These are phyloP conservation scores for Chorisops tibialis DNA, from an alignment of 2,888 invertebrate genomes.

Conservation along the genomic window DNA sequence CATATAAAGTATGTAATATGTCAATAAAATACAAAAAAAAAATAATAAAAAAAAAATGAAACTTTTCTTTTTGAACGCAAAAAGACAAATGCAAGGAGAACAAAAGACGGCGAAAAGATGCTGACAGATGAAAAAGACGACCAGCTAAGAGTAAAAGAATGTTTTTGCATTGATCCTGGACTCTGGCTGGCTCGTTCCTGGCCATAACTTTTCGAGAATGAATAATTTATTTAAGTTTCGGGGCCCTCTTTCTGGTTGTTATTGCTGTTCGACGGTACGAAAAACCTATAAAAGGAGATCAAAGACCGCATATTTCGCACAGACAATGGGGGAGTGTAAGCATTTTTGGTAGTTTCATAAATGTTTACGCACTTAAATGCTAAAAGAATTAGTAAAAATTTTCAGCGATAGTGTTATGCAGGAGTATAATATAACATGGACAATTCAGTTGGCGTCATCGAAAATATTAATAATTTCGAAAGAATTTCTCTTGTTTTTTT, in stretches of 20 bases:
- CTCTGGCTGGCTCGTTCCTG: conserved; percentile 10
- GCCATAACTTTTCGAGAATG: conserved; percentile 31
- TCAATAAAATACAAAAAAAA: conserved; percentile 1
- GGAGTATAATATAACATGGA: too few species aligned
- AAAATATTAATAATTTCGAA: too few species aligned
- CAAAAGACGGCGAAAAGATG: conserved; percentile 28
- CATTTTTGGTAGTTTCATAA: too few species aligned
- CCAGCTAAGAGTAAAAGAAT: conserved; percentile 29
- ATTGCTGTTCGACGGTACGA: not conserved
- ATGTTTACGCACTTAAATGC: too few species aligned
- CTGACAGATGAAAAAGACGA: conserved; percentile 31
- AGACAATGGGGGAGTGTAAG: conserved; percentile 32
- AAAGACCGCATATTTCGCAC: conserved; percentile 28
- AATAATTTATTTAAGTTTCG: conserved; percentile 32
- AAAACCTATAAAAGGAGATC: conserved; percentile 29
- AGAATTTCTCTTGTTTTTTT: too few species aligned
- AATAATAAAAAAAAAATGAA: not conserved
- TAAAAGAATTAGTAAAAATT: too few species aligned
- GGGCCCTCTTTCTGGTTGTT: conserved; percentile 11
- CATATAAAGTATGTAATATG: conserved; percentile 11
- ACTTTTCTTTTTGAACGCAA: not conserved
- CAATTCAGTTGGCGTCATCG: too few species aligned
- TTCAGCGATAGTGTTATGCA: too few species aligned
- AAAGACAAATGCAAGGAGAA: conserved; percentile 10
- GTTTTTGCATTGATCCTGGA: conserved; percentile 9